Evolutionary conservation across 2,113 vertebrate genomes (phyloP).

Genomic region (Mesocricetus auratus): DNA sequence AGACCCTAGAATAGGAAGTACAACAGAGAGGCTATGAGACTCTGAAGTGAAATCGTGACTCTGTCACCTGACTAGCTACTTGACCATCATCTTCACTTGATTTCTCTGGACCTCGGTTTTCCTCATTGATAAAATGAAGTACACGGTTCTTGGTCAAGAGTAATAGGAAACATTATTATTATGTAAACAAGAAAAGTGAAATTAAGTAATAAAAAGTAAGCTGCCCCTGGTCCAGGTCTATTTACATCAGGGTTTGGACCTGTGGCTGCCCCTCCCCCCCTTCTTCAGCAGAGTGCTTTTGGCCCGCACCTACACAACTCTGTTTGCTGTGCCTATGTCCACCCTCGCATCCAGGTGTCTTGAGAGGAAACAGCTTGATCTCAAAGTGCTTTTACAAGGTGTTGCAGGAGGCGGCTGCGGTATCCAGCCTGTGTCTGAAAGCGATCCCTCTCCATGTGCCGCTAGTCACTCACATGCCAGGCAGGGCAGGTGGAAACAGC

Average conservation of each 20-base stretch:
- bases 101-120: not conserved
- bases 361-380: not conserved
- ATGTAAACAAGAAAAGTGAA: conserved; percentile 23
- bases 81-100: not conserved
- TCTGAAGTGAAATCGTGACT: not conserved
- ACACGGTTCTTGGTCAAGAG: not conserved
- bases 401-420: not conserved
- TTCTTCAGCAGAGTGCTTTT: not conserved
- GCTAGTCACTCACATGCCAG: not conserved
- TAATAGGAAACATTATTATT: not conserved
- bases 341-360: not conserved
- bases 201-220: not conserved
- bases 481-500: not conserved
- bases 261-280: fast-evolving
- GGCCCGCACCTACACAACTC: not conserved
- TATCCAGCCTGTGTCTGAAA: fast-evolving
- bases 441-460: not conserved
- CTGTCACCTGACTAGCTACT: not conserved
- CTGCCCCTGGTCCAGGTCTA: not conserved
- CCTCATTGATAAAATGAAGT: not conserved
- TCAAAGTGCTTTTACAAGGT: not conserved
- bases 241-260: not conserved
- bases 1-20: not conserved
- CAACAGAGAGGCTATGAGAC: not conserved
- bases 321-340: fast-evolving